phyloP scores from a whole-genome alignment of 1,140 invertebrate genomes.

The Amphibalanus amphitrite region DNA sequence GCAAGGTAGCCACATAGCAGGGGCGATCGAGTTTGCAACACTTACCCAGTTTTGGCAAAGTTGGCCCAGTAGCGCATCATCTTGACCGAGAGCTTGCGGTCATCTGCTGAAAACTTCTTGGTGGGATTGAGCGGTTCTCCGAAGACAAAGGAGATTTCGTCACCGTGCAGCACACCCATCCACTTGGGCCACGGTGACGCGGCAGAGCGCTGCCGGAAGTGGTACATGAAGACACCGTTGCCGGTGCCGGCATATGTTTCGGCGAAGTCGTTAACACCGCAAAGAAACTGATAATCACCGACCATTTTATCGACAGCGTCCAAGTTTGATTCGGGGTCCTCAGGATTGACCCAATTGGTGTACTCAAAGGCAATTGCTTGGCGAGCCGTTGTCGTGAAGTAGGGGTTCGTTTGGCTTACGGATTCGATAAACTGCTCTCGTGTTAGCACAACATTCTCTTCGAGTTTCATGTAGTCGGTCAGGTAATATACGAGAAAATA shows the following conservation, averaged over 20 bases:
- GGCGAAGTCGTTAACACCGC: slow-evolving; percentile 77
- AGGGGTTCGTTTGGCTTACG: slow-evolving; percentile 61
- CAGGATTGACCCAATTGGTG: slow-evolving; percentile 74
- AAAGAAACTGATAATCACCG: slow-evolving; percentile 94
- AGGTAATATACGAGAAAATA: slow-evolving; percentile 88
- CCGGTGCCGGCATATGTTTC: slow-evolving; percentile 68
- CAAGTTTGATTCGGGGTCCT: slow-evolving; percentile 63
- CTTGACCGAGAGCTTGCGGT: slow-evolving; percentile 57
- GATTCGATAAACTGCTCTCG: slow-evolving; percentile 56
- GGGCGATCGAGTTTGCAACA: slow-evolving; percentile 12
- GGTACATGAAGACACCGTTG: slow-evolving; percentile 87
- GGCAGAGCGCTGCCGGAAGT: slow-evolving; percentile 72
- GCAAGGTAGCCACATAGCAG: too few relatives aligned
- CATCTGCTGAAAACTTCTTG: slow-evolving; percentile 57
- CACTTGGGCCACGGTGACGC: slow-evolving; percentile 82
- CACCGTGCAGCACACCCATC: slow-evolving; percentile 90
- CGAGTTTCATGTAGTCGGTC: slow-evolving; percentile 58
- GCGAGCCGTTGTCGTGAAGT: slow-evolving; percentile 58
- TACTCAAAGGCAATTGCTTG: slow-evolving; percentile 75
- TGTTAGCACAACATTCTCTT: slow-evolving; percentile 60
- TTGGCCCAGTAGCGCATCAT: slow-evolving; percentile 94
- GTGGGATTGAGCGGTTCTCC: slow-evolving; percentile 70
- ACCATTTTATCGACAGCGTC: slow-evolving; percentile 81
- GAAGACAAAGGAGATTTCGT: slow-evolving; percentile 89
- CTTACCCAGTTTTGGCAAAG: slow-evolving; percentile 82